A percentile compares a stretch with the other conserved stretches of the same genome.
These are phyloP conservation scores for Athene noctua DNA, from an alignment of 2,113 vertebrate genomes.

Conservation along the genomic window DNA sequence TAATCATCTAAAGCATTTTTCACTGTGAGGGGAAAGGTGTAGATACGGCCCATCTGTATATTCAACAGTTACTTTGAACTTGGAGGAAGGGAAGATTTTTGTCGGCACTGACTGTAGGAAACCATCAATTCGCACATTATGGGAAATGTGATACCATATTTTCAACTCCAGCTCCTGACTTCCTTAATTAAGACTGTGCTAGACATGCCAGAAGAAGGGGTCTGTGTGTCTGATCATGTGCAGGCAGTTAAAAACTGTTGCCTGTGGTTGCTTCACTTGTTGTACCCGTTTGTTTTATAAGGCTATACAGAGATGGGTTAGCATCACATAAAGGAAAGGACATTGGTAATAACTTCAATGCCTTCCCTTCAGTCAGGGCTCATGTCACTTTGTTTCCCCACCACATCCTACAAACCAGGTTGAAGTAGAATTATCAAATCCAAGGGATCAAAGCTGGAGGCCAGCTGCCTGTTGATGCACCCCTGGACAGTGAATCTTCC, in stretches of 20 bases:
- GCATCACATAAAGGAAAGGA: not conserved
- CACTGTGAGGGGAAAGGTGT: conserved; percentile 3
- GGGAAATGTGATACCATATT: conserved; percentile 41
- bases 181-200: conserved; percentile 52
- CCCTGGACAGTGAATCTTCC: not conserved
- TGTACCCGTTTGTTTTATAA: not conserved
- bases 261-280: not conserved
- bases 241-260: not conserved
- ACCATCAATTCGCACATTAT: conserved; percentile 55
- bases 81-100: conserved; percentile 46
- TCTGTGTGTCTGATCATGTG: conserved; percentile 21
- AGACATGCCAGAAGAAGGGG: conserved; percentile 52
- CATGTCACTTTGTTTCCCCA: accelerated
- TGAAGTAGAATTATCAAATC: not conserved
- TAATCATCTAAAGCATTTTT: conserved; percentile 39
- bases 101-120: conserved; percentile 45
- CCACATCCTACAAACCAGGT: accelerated
- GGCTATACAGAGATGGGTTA: accelerated
- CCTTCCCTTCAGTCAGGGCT: accelerated
- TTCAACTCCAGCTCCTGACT: conserved; percentile 37
- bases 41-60: conserved; percentile 61
- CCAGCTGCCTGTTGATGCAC: not conserved
- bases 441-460: not conserved
- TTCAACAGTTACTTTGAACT: conserved; percentile 58
- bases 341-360: accelerated